A percentile compares a stretch with the other conserved stretches of the same genome.
Evolutionary conservation across 2,113 vertebrate species (phyloP).

Genomic region (Tupaia chinensis): DNA sequence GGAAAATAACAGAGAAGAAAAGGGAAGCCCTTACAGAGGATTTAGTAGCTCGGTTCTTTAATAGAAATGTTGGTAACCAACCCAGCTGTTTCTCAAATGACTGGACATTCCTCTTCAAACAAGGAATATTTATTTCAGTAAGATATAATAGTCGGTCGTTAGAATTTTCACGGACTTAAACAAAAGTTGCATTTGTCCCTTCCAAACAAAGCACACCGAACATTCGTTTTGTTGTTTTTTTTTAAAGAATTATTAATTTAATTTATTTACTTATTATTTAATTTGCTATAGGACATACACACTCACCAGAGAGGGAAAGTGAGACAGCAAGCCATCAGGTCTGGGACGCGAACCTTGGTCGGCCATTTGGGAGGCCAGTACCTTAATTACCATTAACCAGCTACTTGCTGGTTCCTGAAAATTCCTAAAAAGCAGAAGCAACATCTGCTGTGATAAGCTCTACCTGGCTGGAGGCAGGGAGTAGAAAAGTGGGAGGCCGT

Average conservation of each 20-base stretch:
- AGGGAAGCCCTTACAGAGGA: neutral
- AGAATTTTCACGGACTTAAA: neutral
- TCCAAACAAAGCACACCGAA: neutral
- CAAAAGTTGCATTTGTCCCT: neutral
- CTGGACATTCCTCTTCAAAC: neutral
- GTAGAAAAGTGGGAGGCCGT: rapidly evolving
- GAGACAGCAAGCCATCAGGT: no score
- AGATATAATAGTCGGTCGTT: neutral
- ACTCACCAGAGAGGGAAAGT: no score
- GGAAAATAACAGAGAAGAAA: neutral
- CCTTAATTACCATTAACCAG: no score
- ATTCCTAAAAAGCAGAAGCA: neutral
- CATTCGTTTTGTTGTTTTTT: neutral
- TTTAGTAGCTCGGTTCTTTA: neutral
- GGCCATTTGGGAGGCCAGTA: no score
- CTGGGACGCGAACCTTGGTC: no score
- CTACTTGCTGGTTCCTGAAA: no score
- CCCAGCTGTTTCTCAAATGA: no score
- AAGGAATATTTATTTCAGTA: neutral
- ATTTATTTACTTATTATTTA: no score
- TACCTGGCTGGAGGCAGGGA: neutral
- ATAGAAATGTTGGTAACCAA: neutral
- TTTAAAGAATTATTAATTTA: no score
- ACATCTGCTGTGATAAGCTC: neutral
- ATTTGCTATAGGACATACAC: no score